Base-by-base conservation (phyloP, 2,113 vertebrate genomes). In the Speoplatyrhinus poulsoni region DNA sequence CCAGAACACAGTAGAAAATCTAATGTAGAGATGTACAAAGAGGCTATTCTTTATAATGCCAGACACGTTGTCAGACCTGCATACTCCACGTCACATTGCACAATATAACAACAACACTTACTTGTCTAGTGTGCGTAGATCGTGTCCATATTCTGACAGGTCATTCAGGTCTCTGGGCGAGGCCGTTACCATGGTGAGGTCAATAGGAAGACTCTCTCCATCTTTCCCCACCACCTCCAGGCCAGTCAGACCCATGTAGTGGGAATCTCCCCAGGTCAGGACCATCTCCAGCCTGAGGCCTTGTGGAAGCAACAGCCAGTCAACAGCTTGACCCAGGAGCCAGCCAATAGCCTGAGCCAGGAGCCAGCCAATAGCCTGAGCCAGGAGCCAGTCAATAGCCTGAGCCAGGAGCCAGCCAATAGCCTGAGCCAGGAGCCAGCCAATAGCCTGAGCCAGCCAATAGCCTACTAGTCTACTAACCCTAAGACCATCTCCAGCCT, bases 191-290 rank as follows among this genome's bases (percentile, higher is more conserved):
- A 96, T 94, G 13, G 91, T 85, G 58, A 85, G 69, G 62, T 71
- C 90, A 80, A 98, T 53, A 60, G 94, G 92, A 74, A 99, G 73
- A 1, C 93, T 87, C 3, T 95, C 93, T 1, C 97, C 95, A 0
- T 94, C 91, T 72, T 86, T 94, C 49, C 94, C 94, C 58, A 99
- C 95, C 76, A 98, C 90, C 84, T 99, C 97, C 70, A 99, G 82
- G 77, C 95, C 96, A 0, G 98, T 96, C 85, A 99, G 88, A 3
- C 98, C 97, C 69, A 98, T 82, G 85, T 95, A 98, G 75, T 98
- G 94, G 32, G 80, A 82, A 77, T 99, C 96, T 0, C 98, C 96
- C 98, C 98, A 99, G 0, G 97, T 96, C 63, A 91, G 75, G 0
- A 92, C 87, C 70, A 99, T 92, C 70, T 95, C 95, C 74, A 99